Evolutionary conservation across 1,140 invertebrate genomes (phyloP), one percentile per base, ranked within the genome.

Genomic region (Diploscapter pachys): DNA sequence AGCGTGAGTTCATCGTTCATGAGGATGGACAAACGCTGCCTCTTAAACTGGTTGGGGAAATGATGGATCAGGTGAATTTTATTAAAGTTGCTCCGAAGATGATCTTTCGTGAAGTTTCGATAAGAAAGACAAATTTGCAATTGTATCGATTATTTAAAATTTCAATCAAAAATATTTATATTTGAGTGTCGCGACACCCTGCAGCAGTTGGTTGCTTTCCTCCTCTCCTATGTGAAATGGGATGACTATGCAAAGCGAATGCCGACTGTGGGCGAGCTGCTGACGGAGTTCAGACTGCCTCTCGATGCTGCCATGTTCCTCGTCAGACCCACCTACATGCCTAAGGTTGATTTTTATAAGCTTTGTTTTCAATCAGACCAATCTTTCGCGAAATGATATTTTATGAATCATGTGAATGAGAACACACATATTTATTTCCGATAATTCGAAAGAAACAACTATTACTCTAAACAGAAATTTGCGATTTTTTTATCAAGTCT

Each of bases 241-340:
- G 95, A 98, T 79, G 96, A 99, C 86, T 96, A 98, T 85, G 90
- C 92, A 0, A 92, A 92, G 54, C 89, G 92, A 76, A 88, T 99
- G 78, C 96, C 96, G 0, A 90, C 92, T 2, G 91, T 98, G 72
- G 90, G 94, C 82, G 91, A 91, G 78, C 91, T 99, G 86, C 87
- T 99, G 2, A 89, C 91, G n/a, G 92, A 94, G 75, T 97, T 95
- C 88, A 92, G 97, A 84, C 92, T 99, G 31, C 92, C 94, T 77
- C 90, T 93, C 2, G 96, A 99, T 86, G 93, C 96, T 3, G 95
- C 96, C 13, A 98, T 99, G 88, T 98, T 96, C 86, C 88, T 99
- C 2, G 93, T 93, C 9, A 89, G 96, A 73, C 93, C 94, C 3
- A 93, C 95, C 87, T 93, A 95, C 87, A 90, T 91, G 62, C 92